phyloP scores from a whole-genome alignment of 2,888 invertebrate species.

The Peribatodes rhomboidaria region DNA sequence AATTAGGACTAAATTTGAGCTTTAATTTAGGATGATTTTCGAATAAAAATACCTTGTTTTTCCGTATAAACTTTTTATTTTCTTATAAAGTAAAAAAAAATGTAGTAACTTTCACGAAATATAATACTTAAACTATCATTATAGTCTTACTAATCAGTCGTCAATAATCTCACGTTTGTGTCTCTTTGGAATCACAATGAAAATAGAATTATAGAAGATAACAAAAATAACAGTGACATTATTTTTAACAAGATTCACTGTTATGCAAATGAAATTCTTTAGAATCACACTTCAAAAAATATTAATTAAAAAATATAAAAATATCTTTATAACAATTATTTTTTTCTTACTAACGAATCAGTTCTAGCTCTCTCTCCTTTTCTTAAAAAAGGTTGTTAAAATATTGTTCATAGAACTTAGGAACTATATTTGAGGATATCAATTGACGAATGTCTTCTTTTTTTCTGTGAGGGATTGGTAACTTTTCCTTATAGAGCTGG shows the following conservation, averaged over 20 bases:
- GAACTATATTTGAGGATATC: constrained; percentile 42
- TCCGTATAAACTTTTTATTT: background rate
- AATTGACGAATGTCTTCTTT: constrained; percentile 42
- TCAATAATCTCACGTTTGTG: background rate
- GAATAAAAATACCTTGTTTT: background rate
- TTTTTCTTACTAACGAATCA: background rate
- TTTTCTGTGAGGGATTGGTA: constrained; percentile 38
- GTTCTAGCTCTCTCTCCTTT: background rate
- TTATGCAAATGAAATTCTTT: background rate
- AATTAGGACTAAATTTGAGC: background rate
- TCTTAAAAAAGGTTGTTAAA: constrained; percentile 40
- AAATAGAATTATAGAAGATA: constrained; percentile 1
- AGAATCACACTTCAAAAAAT: constrained; percentile 1
- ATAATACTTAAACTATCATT: background rate
- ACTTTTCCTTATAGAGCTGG: constrained; percentile 21
- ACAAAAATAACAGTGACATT: constrained; percentile 1
- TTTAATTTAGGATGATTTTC: constrained; percentile 3
- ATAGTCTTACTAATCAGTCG: background rate
- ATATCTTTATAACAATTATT: background rate
- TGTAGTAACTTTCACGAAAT: constrained; percentile 2
- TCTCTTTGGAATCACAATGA: background rate
- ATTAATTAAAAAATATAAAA: background rate
- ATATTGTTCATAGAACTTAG: constrained; percentile 42
- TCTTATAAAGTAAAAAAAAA: background rate
- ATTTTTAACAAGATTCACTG: background rate